phyloP scores from a whole-genome alignment of 2,797 vertebrate species.

The Synanceia verrucosa region DNA sequence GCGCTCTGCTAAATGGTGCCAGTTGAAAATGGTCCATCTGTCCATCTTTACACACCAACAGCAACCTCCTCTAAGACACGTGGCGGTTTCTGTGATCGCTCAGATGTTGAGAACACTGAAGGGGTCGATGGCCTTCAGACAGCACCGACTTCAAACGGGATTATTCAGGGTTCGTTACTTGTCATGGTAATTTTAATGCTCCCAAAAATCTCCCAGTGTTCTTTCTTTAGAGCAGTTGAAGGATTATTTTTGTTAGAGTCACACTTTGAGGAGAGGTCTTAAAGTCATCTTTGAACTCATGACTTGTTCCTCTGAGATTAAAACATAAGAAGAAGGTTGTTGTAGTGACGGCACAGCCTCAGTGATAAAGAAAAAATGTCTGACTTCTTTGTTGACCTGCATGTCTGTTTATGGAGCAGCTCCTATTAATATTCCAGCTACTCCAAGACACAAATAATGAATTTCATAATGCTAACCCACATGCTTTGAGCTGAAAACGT shows the following conservation, averaged over 20 bases:
- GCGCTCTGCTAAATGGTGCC: constrained; percentile 40
- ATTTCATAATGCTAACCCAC: neutral
- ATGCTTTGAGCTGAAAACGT: constrained; percentile 7
- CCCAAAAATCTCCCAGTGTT: constrained; percentile 13
- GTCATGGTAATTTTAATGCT: constrained; percentile 42
- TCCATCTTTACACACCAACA: constrained; percentile 23
- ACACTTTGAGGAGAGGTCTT: constrained; percentile 40
- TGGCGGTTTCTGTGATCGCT: constrained; percentile 32
- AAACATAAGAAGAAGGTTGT: constrained; percentile 11
- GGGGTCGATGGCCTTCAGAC: constrained; percentile 38
- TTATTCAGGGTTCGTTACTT: constrained; percentile 45
- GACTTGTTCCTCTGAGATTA: constrained; percentile 32
- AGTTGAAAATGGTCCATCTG: constrained; percentile 32
- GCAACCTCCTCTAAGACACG: constrained; percentile 27
- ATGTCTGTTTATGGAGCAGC: constrained; percentile 15
- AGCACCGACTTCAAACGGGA: constrained; percentile 49
- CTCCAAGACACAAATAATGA: neutral
- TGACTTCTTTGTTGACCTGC: constrained; percentile 18
- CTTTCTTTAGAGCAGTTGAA: constrained; percentile 48
- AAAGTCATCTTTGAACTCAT: constrained; percentile 43
- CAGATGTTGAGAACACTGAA: constrained; percentile 22
- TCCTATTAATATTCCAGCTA: constrained; percentile 25
- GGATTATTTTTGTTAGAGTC: constrained; percentile 34
- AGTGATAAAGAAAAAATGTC: neutral
- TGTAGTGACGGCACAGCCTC: constrained; percentile 15